Conservation (phyloP, 2,113 vertebrate species). For the Lucifuga dentata region DNA sequence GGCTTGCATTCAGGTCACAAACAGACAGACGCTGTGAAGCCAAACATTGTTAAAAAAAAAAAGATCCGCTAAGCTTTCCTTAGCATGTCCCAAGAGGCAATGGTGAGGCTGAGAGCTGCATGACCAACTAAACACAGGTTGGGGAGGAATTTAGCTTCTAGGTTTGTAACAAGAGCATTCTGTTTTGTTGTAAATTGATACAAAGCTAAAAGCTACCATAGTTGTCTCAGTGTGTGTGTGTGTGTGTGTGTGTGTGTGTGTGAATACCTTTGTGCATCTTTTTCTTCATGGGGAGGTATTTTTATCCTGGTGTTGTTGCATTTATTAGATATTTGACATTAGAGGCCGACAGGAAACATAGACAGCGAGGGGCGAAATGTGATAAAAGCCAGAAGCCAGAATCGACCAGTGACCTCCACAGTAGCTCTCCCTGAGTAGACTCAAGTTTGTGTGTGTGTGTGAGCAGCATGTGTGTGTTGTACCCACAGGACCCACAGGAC, state of each 20-base stretch:
- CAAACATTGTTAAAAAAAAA: conserved; percentile 47
- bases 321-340: not conserved
- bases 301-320: not conserved
- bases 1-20: conserved; percentile 17
- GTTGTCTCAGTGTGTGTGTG: too few species aligned
- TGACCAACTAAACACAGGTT: conserved; percentile 13
- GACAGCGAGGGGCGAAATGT: too few species aligned
- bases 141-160: not conserved
- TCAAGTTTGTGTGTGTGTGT: not conserved
- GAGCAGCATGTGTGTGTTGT: not conserved
- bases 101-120: conserved; percentile 6
- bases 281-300: too few species aligned
- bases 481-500: too few species aligned
- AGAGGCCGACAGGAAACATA: not conserved
- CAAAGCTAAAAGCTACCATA: too few species aligned
- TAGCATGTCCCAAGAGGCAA: conserved; percentile 18
- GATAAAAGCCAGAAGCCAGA: too few species aligned
- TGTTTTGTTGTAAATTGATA: not conserved
- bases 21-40: conserved; percentile 19
- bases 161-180: conserved; percentile 2
- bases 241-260: too few species aligned
- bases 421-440: too few species aligned
- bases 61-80: conserved; percentile 39
- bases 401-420: too few species aligned
- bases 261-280: too few species aligned